These are phyloP conservation scores for Asbolus verrucosus DNA, from an alignment of 1,140 invertebrate genomes.

Conservation along the genomic window DNA sequence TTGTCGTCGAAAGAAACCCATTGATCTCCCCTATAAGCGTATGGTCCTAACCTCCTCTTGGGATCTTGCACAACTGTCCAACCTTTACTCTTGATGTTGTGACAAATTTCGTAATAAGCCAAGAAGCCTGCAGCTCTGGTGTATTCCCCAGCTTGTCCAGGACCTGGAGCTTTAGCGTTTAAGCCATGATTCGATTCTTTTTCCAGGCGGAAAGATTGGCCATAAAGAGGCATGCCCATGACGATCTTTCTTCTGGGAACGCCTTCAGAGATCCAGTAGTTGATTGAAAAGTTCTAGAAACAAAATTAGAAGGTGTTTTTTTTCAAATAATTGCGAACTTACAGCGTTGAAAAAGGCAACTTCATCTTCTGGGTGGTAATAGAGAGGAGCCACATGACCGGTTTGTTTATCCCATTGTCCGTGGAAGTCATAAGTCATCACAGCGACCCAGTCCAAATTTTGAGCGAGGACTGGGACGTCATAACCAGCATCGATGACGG, in stretches of 20 bases:
- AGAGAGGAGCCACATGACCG: slow-evolving; percentile 85
- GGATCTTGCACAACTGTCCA: slow-evolving; percentile 86
- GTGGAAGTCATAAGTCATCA: slow-evolving; percentile 91
- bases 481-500: slow-evolving; percentile 86
- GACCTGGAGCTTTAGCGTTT: slow-evolving; percentile 79
- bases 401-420: slow-evolving; percentile 88
- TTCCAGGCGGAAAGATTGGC: slow-evolving; percentile 82
- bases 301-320: background rate
- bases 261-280: slow-evolving; percentile 89
- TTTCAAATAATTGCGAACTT: slow-evolving; percentile 56
- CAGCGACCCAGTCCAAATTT: slow-evolving; percentile 85
- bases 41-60: slow-evolving; percentile 83
- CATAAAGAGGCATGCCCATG: slow-evolving; percentile 93
- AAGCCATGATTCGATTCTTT: slow-evolving; percentile 73
- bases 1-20: slow-evolving; percentile 92
- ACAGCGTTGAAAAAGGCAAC: slow-evolving; percentile 78
- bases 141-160: slow-evolving; percentile 83
- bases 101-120: slow-evolving; percentile 92
- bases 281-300: slow-evolving; percentile 83
- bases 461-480: slow-evolving; percentile 79
- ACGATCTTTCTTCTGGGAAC: slow-evolving; percentile 83
- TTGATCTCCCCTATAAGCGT: slow-evolving; percentile 85
- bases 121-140: slow-evolving; percentile 87
- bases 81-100: slow-evolving; percentile 77
- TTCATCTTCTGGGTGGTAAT: slow-evolving; percentile 82